Base-by-base conservation (phyloP, 1,140 invertebrate genomes). In the Papilio polyxenes region DNA sequence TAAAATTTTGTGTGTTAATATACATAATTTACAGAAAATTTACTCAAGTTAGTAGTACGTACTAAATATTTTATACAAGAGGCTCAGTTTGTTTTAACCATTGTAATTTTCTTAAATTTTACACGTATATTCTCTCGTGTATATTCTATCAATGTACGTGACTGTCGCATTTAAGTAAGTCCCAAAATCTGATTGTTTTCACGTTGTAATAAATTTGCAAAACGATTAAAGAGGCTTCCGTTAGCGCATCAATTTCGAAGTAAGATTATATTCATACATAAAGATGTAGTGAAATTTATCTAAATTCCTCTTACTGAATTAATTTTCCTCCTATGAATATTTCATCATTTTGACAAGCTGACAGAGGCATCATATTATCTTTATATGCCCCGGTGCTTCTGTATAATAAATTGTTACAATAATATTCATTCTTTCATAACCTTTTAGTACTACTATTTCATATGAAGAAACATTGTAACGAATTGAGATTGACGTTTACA, bases 241-340 rank as follows among this genome's bases (percentile, higher is more conserved):
- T 72, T 37, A 72, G 13, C 13, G 23, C 23, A 31, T 31, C 6
- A 72, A 37, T 72, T 40, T 72, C 11, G 31, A 15, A 40, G 20
- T 20, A 72, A 72, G 65, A 72, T 72, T 72, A 72, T 40, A 13
- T 72, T 72, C 31, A 72, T 72, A 72, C 65, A 72, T 72, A 72
- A 72, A 72, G 31, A 72, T 72, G 31, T 72, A 23, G 20, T 53
- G 53, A 23, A 65, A 65, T 65, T 72, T 72, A 40, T 72, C 23
- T 72, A 72, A 72, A 72, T 72, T 72, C 11, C 65, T 37, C 7
- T 69, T 40, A 31, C 31, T 72, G 65, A 37, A 37, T 69, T 40
- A 72, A 15, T 65, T 23, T 72, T 72, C 31, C 11, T 72, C 65
- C 2, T 72, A 72, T 72, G 65, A 72, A 72, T 72, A 72, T 31